Conservation (phyloP, 2,888 invertebrate species). For the Macaria notata region DNA sequence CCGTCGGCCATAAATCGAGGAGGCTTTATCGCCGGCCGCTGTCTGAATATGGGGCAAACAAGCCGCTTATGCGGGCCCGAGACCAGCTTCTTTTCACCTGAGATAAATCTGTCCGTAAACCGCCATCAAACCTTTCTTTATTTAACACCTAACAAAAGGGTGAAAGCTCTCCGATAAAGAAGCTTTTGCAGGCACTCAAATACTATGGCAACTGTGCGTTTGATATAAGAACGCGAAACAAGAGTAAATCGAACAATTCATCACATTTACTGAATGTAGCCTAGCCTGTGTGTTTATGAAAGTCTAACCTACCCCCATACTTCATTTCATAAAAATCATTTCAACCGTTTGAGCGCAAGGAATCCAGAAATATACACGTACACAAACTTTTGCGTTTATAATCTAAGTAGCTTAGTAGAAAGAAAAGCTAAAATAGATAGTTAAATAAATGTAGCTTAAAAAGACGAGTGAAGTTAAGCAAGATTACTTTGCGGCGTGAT, state of each 20-base stretch:
- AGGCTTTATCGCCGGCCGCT: constrained; percentile 47
- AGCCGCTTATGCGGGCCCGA: constrained; percentile 32
- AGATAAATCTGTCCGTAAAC: constrained; percentile 15
- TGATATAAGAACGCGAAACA: too few relatives aligned
- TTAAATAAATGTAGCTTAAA: constrained; percentile 3
- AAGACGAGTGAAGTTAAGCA: constrained; percentile 5
- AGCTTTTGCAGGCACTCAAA: neutral
- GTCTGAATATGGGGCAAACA: constrained; percentile 46
- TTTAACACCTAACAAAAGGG: constrained; percentile 4
- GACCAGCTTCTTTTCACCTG: constrained; percentile 12
- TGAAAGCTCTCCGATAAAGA: neutral
- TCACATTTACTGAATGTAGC: too few relatives aligned
- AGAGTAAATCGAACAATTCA: too few relatives aligned
- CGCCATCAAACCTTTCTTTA: neutral
- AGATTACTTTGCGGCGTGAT: constrained; percentile 30
- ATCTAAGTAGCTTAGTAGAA: too few relatives aligned
- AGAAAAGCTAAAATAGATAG: neutral
- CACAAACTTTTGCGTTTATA: too few relatives aligned
- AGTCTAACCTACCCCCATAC: too few relatives aligned
- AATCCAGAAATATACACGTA: too few relatives aligned
- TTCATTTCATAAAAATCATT: too few relatives aligned
- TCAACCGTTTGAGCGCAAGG: too few relatives aligned
- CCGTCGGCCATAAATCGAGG: constrained; percentile 48
- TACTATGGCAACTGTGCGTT: too few relatives aligned
- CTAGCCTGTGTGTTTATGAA: too few relatives aligned